Base-by-base conservation (phyloP, 2,888 invertebrate genomes). In the Strigamia maritima region DNA sequence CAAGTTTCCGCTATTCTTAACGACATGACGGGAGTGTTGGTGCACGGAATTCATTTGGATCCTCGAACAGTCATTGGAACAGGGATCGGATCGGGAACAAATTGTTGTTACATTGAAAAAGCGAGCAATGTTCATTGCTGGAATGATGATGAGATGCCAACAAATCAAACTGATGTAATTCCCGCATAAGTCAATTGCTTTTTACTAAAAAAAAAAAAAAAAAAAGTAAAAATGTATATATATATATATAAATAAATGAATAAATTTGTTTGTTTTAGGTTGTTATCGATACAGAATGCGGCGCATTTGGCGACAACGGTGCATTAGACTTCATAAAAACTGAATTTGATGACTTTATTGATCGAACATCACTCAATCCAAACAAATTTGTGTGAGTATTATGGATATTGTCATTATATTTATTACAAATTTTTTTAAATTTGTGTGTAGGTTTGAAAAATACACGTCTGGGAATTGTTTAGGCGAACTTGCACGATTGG, bases 271-370 rank as follows among this genome's bases (percentile, higher is more conserved):
- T 14, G 10, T 60, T 80, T 19, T 80, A 91, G 89, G 90, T 91
- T 22, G 88, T 91, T 35, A 91, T 94, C 74, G 93, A 94, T 85
- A 90, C 92, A 76, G 94, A 94, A 86, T 93, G 92, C 91, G 94
- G 94, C 65, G 92, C 92, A 16, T 93, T 93, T 85, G 94, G 94
- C 2, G 94, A 94, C 86, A 92, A 93, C 84, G 93, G 92, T 77
- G 91, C 91, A 78, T 85, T 94, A 75, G 90, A 92, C 86, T 94
- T 93, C 86, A 87, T 93, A 79, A 90, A 90, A 84, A 93, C 93
- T 0, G 90, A 91, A 81, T 90, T 90, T 83, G 94, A 94, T 85
- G 86, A 87, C 31, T 89, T 90, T 82, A 90, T 93, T 3, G 94
- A 94, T 84, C 87, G 88, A 6, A 88, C 89, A 82, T 93, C 93